Conservation (phyloP, 2,113 vertebrate species). For the Psittacus erithacus region DNA sequence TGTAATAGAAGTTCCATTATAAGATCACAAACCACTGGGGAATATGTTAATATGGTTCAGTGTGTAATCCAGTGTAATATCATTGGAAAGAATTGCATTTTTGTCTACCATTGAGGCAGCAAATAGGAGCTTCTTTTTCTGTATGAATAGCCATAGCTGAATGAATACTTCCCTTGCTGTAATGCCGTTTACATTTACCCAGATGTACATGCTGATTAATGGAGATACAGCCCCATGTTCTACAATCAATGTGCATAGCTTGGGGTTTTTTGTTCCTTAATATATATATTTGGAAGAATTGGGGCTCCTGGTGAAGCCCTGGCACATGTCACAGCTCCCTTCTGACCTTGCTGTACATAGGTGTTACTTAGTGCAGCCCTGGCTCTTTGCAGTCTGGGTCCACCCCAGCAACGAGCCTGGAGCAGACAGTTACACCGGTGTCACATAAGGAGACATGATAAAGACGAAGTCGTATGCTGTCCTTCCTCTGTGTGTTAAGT, state of each 20-base stretch:
- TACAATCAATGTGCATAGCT: rapidly evolving
- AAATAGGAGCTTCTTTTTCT: not conserved
- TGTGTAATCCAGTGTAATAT: slow-evolving; percentile 25
- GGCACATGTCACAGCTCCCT: not conserved
- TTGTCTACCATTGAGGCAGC: slow-evolving; percentile 13
- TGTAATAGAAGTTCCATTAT: slow-evolving; percentile 34
- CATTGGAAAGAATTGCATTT: slow-evolving; percentile 28
- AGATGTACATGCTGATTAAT: not conserved
- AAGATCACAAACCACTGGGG: slow-evolving; percentile 48
- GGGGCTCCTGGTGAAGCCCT: not conserved
- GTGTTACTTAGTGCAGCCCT: not conserved
- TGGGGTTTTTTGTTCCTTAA: not conserved
- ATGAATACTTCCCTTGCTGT: not conserved
- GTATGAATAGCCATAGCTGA: not conserved
- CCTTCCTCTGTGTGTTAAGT: not conserved
- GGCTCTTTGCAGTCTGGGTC: not conserved
- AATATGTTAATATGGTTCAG: slow-evolving; percentile 46
- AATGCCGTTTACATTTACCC: not conserved
- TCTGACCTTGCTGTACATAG: not conserved
- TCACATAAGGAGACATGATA: rapidly evolving
- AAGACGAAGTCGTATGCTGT: not conserved
- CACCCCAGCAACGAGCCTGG: not conserved
- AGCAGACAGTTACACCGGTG: not conserved
- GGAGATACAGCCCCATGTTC: not conserved
- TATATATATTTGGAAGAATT: not conserved